Conservation (phyloP, 2,113 vertebrate genomes). For the Promerops cafer region DNA sequence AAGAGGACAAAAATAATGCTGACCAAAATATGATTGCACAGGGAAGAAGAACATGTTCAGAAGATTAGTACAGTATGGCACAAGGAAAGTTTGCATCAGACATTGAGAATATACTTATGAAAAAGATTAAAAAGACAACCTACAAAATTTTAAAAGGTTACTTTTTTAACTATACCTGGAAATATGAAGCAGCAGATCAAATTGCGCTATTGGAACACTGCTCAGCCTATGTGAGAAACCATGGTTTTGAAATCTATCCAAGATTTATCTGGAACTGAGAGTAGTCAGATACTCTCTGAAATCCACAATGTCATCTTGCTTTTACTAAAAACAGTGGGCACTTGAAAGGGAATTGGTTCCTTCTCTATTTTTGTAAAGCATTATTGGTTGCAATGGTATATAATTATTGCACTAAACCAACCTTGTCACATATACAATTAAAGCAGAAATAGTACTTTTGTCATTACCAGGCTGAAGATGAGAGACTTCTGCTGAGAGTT, state of each 20-base stretch:
- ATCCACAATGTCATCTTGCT: not conserved
- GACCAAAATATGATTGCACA: not conserved
- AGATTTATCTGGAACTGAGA: not conserved
- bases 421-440: not conserved
- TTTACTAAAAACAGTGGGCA: not conserved
- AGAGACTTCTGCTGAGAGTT: not conserved
- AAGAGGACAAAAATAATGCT: not conserved
- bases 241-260: not conserved
- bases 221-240: not conserved
- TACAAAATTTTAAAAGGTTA: not conserved
- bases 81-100: not conserved
- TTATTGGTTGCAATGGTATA: not conserved
- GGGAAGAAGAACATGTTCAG: not conserved
- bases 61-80: not conserved
- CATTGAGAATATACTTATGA: not conserved
- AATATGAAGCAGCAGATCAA: not conserved
- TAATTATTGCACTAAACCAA: not conserved
- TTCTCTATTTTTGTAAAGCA: not conserved
- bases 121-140: not conserved
- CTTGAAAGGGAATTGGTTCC: not conserved
- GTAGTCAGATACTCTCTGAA: not conserved
- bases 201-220: rapidly evolving
- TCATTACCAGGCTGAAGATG: not conserved
- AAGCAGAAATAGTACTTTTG: slow-evolving; percentile 4
- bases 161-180: not conserved